Evolutionary conservation across 2,797 vertebrate genomes (phyloP), one percentile per base, ranked within the genome.

Genomic region (Mormyrus proboscirostris): DNA sequence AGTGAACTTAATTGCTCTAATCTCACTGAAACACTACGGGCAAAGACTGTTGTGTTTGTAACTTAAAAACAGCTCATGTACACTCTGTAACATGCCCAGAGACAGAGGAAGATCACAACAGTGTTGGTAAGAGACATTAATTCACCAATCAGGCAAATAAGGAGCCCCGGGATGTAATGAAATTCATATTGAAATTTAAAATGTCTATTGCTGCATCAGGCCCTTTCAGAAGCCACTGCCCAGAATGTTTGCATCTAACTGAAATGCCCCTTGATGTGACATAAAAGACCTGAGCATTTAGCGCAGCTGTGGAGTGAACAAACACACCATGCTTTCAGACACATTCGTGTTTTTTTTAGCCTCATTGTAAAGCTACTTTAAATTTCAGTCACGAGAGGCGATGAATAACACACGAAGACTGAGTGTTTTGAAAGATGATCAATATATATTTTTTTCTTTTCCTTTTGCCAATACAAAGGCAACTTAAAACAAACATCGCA

Each of bases 11-110:
- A 55, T 87, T 50, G 59, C 59, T 73, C 33, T 73, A 73, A 55
- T 86, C 82, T 50, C 14, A 51, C 62, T 41, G 49, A 86, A 89
- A 82, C 33, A 44, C 47, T 44, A 87, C 10, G 16, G 88, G 47
- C 89, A 76, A 87, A 87, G 49, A 87, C n/a, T 53, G 12, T 85
- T 55, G 44, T 85, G 44, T 84, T 55, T 65, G 51, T 84, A 29
- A 49, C 79, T 84, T 84, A 44, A 89, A 65, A 89, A 85, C 53
- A 89, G 41, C 82, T 49, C 79, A 6, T 85, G 55, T 69, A 85
- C 85, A 85, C 79, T 65, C 38, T 51, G 82, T 50, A 86, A 25
- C 53, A 89, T 41, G 44, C 79, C 50, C 25, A 62, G 44, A 62
- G 79, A 85, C 79, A 25, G 16, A 19, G 76, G 14, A 79, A 55